Base-by-base conservation (phyloP, 2,113 vertebrate species). In the Corvus hawaiiensis region DNA sequence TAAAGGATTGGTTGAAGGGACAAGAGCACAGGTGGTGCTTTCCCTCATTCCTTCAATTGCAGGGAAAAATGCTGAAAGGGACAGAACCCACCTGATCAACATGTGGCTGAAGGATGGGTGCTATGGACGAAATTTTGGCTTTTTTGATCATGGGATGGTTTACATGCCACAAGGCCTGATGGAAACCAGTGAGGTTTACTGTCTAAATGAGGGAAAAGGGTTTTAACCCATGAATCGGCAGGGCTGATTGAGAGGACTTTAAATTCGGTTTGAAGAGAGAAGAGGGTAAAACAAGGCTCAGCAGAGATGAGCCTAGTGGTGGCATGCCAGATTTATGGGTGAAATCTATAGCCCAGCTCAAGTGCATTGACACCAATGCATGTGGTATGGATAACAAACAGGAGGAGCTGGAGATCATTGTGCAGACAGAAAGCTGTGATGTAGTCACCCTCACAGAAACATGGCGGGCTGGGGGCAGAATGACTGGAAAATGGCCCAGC, bases 181-280 rank as follows among this genome's bases (percentile, higher is more conserved):
- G 23, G 16, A 62, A 12, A 39, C 6, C 44, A 15, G 21, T 56
- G 75, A 14, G 6, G 6, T 32, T 72, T 17, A 18, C 30, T 55
- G 7, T 35, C 35, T 80, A 43, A 80, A 63, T 48, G 4, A 7
- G 21, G 7, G 11, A 10, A 43, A 58, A 58, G 8, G 9, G 27
- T 27, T 64, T 63, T 55, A 33, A 23, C 6, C 13, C 5, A 2
- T 41, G 26, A 63, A 30, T 63, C 0, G 0, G 6, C 11, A 35
- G 30, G 14, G 8, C 26, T 80, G 43, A 4, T 43, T 49, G 26
- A 58, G 14, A 15, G 4, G 15, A 8, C 26, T 88, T 49, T 32
- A 51, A 55, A 28, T 43, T 56, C 0, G 0, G 3, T 49, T 32
- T 73, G 58, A 72, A 35, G 26, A 41, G 43, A 64, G 49, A 35